A percentile compares a stretch with the other conserved stretches of the same genome.
Evolutionary conservation across 2,888 invertebrate species (phyloP).

Genomic region (Hydropsyche betteni): DNA sequence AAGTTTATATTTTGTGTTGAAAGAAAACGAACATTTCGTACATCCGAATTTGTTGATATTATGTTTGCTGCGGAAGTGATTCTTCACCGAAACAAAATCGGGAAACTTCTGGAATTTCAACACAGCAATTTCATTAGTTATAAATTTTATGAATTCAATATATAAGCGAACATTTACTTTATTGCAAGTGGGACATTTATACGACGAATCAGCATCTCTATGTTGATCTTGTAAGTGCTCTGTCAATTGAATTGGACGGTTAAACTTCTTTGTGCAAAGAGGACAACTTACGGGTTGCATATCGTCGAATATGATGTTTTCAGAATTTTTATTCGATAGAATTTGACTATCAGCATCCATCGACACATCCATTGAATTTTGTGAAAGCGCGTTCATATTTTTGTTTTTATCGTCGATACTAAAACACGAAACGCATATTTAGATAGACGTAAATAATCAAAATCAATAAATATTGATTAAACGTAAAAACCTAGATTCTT

Average conservation of each 20-base stretch:
- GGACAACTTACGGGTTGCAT: constrained; percentile 75
- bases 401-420: constrained; percentile 69
- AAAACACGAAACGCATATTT: background rate
- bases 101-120: constrained; percentile 64
- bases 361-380: background rate
- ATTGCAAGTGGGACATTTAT: constrained; percentile 62
- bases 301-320: background rate
- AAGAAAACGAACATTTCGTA: constrained; percentile 73
- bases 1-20: constrained; percentile 76
- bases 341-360: background rate
- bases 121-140: constrained; percentile 38
- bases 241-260: constrained; percentile 71
- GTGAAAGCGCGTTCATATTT: constrained; percentile 65
- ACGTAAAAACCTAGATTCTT: constrained; percentile 55
- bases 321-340: constrained; percentile 64
- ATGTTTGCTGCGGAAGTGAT: constrained; percentile 79
- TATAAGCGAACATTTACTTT: constrained; percentile 2
- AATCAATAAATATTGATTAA: background rate
- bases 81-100: constrained; percentile 75
- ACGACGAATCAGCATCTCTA: constrained; percentile 67
- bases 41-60: constrained; percentile 74
- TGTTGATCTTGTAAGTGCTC: constrained; percentile 73
- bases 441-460: background rate
- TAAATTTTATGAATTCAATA: constrained; percentile 29
- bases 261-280: constrained; percentile 75